Percentiles rank a stretch among this genome's conserved stretches.
Evolutionary conservation across 2,888 invertebrate genomes (phyloP).

Genomic region (Pinctada fucata): DNA sequence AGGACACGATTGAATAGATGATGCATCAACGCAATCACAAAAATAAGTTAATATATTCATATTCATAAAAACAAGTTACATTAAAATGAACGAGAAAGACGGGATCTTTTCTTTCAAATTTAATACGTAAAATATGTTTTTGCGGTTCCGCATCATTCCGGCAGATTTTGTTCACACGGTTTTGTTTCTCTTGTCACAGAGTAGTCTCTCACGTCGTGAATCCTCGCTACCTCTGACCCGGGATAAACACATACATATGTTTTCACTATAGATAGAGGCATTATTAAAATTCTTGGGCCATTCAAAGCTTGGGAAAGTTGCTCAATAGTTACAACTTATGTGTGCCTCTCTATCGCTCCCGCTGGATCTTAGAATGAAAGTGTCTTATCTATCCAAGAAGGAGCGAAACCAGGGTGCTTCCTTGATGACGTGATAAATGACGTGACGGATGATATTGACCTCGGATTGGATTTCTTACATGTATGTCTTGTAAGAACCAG

Average conservation of each 20-base stretch:
- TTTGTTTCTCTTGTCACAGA: not conserved
- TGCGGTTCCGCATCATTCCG: too few relatives aligned
- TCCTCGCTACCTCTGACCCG: not conserved
- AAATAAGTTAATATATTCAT: too few relatives aligned
- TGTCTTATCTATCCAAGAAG: not conserved
- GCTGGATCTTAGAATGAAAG: not conserved
- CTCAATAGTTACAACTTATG: slow-evolving; percentile 1
- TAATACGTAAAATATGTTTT: too few relatives aligned
- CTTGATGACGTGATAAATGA: too few relatives aligned
- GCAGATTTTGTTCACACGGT: not conserved
- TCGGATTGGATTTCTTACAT: too few relatives aligned
- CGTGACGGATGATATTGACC: too few relatives aligned
- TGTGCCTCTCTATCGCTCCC: not conserved
- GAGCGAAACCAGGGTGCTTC: not conserved
- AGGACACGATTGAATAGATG: too few relatives aligned
- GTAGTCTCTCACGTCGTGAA: not conserved
- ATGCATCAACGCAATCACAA: too few relatives aligned
- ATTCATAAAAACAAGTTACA: too few relatives aligned
- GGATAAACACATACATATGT: not conserved
- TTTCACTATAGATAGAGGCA: not conserved
- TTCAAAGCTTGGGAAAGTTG: slow-evolving; percentile 3
- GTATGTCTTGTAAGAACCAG: too few relatives aligned
- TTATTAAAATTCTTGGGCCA: not conserved
- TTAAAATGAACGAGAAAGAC: too few relatives aligned
- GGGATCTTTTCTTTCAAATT: too few relatives aligned